Percentiles rank a stretch among this genome's conserved stretches.
Conservation (phyloP, 2,113 vertebrate genomes). For the Gopherus evgoodei region DNA sequence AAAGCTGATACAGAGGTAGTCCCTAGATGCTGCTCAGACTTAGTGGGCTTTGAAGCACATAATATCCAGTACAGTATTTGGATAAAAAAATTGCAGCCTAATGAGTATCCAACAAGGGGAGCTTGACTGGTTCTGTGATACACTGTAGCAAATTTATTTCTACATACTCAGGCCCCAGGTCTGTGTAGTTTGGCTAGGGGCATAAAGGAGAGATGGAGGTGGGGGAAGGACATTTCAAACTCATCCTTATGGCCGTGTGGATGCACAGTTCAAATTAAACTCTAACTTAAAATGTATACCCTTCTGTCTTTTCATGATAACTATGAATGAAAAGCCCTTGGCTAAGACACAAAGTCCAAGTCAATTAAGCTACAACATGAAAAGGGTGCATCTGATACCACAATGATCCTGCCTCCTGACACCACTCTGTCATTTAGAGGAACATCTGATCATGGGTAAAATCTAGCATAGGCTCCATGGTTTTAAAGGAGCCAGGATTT, state of each 20-base stretch:
- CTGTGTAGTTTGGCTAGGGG: neutral
- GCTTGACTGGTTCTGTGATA: too few species aligned
- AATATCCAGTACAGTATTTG: neutral
- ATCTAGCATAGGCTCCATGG: too few species aligned
- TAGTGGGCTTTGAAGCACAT: neutral
- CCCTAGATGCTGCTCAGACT: neutral
- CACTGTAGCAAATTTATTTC: neutral
- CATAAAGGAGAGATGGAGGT: neutral
- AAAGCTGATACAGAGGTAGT: neutral
- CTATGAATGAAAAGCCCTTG: neutral
- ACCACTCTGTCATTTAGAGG: too few species aligned
- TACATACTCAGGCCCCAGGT: neutral
- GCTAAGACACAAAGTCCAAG: neutral
- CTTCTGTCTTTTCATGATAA: neutral
- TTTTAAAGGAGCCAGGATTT: too few species aligned
- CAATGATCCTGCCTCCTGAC: too few species aligned
- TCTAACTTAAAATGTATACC: accelerated
- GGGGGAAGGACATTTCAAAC: neutral
- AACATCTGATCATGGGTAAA: too few species aligned
- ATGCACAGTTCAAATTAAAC: neutral
- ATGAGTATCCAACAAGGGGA: too few species aligned
- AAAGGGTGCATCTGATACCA: neutral
- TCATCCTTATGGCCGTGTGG: neutral
- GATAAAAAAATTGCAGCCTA: neutral
- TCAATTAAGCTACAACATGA: neutral